These are phyloP conservation scores for Puffinus mauretanicus DNA, from an alignment of 2,113 vertebrate genomes.

Conservation along the genomic window DNA sequence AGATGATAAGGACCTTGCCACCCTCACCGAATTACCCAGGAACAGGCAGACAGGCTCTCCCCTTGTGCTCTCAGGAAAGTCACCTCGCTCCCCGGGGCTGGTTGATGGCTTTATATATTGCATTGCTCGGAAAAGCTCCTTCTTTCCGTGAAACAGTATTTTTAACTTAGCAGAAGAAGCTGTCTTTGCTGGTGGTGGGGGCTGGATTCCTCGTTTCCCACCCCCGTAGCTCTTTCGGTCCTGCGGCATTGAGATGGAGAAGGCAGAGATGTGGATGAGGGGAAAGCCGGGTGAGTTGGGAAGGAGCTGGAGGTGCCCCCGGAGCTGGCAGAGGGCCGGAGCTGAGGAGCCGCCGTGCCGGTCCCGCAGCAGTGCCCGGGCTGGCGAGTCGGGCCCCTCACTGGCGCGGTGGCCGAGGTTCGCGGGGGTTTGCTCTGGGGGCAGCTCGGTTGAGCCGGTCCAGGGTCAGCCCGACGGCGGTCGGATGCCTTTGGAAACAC, in stretches of 20 bases:
- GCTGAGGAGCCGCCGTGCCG: rapidly evolving
- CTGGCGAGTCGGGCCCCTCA: not conserved
- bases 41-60: not conserved
- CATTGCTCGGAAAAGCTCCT: not conserved
- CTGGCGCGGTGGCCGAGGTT: not conserved
- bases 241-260: rapidly evolving
- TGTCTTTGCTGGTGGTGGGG: not conserved
- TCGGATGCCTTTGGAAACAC: not conserved
- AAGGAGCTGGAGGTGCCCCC: not conserved
- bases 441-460: not conserved
- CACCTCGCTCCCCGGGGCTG: not conserved
- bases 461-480: rapidly evolving
- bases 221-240: not conserved
- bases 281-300: not conserved
- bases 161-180: not conserved
- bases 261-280: not conserved
- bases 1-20: not conserved
- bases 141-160: not conserved
- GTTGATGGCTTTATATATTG: not conserved
- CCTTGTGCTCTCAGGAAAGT: not conserved
- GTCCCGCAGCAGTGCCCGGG: rapidly evolving
- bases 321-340: not conserved
- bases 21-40: not conserved
- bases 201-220: not conserved
- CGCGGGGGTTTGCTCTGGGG: not conserved